These are phyloP conservation scores for Heterohyrax brucei DNA, from an alignment of 2,797 vertebrate genomes.

Conservation along the genomic window DNA sequence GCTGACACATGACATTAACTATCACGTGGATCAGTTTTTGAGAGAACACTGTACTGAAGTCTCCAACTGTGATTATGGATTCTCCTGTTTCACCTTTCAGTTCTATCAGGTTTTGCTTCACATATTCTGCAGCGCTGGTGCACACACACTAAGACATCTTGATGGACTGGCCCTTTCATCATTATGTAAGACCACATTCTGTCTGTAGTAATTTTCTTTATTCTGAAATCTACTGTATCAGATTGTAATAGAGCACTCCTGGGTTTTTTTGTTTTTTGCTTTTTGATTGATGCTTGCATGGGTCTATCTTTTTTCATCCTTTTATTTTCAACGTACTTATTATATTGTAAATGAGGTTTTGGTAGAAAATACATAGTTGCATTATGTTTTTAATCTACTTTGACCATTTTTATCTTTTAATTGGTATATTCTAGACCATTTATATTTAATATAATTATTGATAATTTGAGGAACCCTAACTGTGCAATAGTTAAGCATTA, in stretches of 20 bases:
- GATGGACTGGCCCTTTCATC: neutral
- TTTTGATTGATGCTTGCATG: too few species aligned
- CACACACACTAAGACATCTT: neutral
- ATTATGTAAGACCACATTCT: neutral
- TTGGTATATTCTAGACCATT: neutral
- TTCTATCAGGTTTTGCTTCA: neutral
- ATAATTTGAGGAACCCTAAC: too few species aligned
- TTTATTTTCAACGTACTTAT: too few species aligned
- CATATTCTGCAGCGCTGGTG: neutral
- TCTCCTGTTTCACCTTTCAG: neutral
- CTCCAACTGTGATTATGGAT: neutral
- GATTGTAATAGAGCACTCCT: too few species aligned
- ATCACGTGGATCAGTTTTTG: neutral
- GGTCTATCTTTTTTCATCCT: too few species aligned
- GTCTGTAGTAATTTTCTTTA: too few species aligned
- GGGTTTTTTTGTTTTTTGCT: too few species aligned
- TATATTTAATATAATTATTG: neutral
- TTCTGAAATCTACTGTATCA: too few species aligned
- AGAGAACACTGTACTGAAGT: neutral
- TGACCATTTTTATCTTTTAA: neutral
- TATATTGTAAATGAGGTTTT: too few species aligned
- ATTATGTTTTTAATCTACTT: neutral
- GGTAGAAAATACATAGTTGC: neutral
- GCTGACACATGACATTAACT: neutral
- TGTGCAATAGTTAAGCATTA: too few species aligned